Evolutionary conservation across 2,888 invertebrate species (phyloP).

Genomic region (Tolmerus cingulatus): DNA sequence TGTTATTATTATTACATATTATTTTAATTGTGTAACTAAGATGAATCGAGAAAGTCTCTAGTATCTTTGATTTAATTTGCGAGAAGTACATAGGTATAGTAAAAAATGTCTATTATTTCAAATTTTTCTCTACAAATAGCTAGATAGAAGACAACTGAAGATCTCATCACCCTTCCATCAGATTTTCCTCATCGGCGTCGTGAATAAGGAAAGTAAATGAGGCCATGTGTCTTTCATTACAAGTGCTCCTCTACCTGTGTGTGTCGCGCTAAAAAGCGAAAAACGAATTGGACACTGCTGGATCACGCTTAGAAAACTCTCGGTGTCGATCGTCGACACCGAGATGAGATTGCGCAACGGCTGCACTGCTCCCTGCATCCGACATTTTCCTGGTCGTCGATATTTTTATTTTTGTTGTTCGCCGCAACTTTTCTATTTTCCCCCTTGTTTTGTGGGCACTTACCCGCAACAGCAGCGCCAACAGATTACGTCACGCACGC

Average conservation of each 20-base stretch:
- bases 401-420: neutral
- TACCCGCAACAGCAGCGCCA: neutral
- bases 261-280: neutral
- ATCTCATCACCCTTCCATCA: neutral
- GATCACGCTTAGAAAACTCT: neutral
- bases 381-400: neutral
- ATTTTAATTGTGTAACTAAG: too few relatives aligned
- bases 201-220: neutral
- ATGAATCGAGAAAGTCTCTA: too few relatives aligned
- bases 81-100: too few relatives aligned
- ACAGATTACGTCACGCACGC: slow-evolving; percentile 36
- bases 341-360: slow-evolving; percentile 1
- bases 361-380: slow-evolving; percentile 7
- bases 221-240: neutral
- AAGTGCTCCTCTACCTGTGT: neutral
- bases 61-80: too few relatives aligned
- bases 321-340: neutral
- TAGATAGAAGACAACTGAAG: neutral
- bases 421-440: neutral
- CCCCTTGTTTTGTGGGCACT: neutral
- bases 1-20: too few relatives aligned
- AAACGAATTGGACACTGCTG: neutral
- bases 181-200: neutral
- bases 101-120: too few relatives aligned
- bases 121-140: too few relatives aligned